Conservation (phyloP, 2,797 vertebrate species). For the Tolypeutes matacus region DNA sequence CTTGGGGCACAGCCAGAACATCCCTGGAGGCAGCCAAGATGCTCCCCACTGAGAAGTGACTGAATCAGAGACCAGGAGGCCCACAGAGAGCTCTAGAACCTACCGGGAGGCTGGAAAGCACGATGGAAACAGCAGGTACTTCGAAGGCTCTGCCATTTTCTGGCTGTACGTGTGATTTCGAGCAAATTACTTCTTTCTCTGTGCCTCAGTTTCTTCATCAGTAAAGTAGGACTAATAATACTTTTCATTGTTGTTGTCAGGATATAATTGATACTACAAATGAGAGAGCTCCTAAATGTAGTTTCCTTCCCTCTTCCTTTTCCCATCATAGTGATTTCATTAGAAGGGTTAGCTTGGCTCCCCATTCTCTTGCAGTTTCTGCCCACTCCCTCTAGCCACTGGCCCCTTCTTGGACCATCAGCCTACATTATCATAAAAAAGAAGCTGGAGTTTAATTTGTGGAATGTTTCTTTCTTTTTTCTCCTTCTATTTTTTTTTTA, state of each 20-base stretch:
- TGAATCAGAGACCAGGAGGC: not conserved
- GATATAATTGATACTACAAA: not conserved
- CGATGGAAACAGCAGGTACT: not conserved
- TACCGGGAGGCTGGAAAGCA: not conserved
- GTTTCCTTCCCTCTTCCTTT: not conserved
- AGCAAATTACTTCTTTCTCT: not conserved
- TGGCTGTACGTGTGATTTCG: not conserved
- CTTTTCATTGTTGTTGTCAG: not conserved
- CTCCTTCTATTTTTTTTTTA: constrained; percentile 64
- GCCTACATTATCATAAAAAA: constrained; percentile 84
- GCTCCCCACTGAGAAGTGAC: not conserved
- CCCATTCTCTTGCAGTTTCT: not conserved
- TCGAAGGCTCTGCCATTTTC: not conserved
- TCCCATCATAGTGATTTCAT: not conserved
- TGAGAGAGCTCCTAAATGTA: rapidly evolving
- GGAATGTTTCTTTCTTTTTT: constrained; percentile 86
- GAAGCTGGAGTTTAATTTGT: constrained; percentile 89
- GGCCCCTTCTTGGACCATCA: constrained; percentile 83
- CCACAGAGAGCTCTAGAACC: not conserved
- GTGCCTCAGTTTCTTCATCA: constrained; percentile 71
- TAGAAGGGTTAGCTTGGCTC: not conserved
- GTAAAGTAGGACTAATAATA: constrained; percentile 3
- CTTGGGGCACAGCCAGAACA: not conserved
- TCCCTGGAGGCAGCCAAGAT: not conserved
- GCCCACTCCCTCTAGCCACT: constrained; percentile 76